Evolutionary conservation across 2,797 vertebrate genomes (phyloP).

Genomic region (Denticeps clupeoides): DNA sequence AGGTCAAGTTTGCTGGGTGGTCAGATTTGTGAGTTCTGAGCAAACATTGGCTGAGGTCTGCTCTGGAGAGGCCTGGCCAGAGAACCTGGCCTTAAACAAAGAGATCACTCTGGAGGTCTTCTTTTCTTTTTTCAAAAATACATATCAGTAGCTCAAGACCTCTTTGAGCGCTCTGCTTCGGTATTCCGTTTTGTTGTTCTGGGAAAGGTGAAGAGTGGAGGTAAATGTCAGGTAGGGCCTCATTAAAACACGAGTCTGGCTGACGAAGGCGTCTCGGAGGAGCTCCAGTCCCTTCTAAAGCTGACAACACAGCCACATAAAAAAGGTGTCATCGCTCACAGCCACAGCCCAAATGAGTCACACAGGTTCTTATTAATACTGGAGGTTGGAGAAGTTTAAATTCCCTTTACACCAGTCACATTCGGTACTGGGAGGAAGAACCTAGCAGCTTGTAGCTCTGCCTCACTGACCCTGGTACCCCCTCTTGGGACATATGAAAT

Average conservation of each 20-base stretch:
- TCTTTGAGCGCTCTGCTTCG: neutral
- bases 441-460: neutral
- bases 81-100: constrained; percentile 16
- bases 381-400: constrained; percentile 9
- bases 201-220: constrained; percentile 7
- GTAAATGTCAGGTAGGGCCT: constrained; percentile 25
- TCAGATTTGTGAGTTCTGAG: neutral
- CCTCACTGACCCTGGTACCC: neutral
- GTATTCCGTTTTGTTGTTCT: constrained; percentile 11
- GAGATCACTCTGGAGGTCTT: constrained; percentile 22
- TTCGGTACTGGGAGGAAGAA: neutral
- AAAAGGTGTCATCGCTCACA: neutral
- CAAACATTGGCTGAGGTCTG: constrained; percentile 10
- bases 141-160: neutral
- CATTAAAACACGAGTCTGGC: constrained; percentile 11
- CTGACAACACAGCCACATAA: neutral
- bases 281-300: neutral
- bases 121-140: too few relatives aligned
- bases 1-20: too few relatives aligned
- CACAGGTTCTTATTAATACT: constrained; percentile 1
- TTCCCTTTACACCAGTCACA: constrained; percentile 6
- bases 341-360: constrained; percentile 1
- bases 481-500: neutral
- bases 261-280: constrained; percentile 2
- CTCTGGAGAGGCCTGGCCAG: constrained; percentile 14